phyloP scores from a whole-genome alignment of 2,113 vertebrate genomes.

The Heterocephalus glaber region DNA sequence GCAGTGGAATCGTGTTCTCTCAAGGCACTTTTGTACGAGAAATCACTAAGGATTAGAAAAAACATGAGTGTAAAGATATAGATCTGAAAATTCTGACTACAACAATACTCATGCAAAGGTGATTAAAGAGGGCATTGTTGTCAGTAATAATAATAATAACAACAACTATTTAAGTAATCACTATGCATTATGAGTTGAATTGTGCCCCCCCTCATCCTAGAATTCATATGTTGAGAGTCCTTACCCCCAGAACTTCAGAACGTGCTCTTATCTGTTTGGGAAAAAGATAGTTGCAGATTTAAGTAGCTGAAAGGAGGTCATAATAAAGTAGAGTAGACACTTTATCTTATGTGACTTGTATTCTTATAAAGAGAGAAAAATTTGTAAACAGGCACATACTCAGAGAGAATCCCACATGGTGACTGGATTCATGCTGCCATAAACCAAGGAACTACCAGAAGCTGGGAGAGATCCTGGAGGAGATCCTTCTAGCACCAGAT shows the following conservation, averaged over 20 bases:
- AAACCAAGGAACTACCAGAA: not conserved
- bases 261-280: not conserved
- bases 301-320: not conserved
- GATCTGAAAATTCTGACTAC: not conserved
- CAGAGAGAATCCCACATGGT: not conserved
- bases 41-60: not conserved
- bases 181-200: not conserved
- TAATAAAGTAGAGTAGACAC: not conserved
- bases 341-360: not conserved
- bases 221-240: not conserved
- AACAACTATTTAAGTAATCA: not conserved
- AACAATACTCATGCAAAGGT: not conserved
- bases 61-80: not conserved
- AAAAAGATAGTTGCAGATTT: not conserved
- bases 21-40: not conserved
- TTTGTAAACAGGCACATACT: not conserved
- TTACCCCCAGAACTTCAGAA: not conserved
- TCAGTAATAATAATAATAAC: not conserved
- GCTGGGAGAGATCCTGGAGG: not conserved
- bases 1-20: not conserved
- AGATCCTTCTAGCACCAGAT: not conserved
- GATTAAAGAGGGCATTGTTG: not conserved
- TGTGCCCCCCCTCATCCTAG: rapidly evolving
- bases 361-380: not conserved
- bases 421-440: not conserved